These are phyloP conservation scores for Catharus minimus DNA, from an alignment of 2,113 vertebrate genomes.

Conservation along the genomic window DNA sequence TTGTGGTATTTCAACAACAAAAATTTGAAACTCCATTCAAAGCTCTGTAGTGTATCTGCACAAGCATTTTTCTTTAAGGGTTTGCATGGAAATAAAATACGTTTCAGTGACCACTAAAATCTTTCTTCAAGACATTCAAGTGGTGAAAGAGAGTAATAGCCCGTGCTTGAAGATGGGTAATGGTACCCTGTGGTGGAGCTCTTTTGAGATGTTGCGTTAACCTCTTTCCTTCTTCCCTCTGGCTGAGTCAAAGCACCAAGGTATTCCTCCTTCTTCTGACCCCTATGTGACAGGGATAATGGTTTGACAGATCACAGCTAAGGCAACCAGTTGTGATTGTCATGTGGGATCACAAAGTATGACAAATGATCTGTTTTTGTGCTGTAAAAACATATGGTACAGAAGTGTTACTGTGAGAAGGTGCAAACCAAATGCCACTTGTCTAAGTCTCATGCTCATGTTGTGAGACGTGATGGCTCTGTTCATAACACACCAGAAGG, in stretches of 20 bases:
- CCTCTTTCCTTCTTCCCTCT: neutral
- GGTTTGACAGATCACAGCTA: slow-evolving; percentile 4
- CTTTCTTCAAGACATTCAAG: neutral
- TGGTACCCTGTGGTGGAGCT: neutral
- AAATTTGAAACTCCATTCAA: neutral
- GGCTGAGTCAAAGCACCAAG: neutral
- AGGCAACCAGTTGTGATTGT: slow-evolving; percentile 8
- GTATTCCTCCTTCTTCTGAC: slow-evolving; percentile 14
- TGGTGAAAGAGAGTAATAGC: neutral
- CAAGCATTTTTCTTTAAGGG: neutral
- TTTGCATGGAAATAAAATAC: neutral
- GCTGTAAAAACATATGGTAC: neutral
- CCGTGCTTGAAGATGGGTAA: neutral
- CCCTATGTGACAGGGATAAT: neutral
- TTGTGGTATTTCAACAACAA: neutral
- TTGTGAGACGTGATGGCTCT: neutral
- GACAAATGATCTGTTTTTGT: neutral
- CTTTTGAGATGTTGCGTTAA: neutral
- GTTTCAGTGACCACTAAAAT: neutral
- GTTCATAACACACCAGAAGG: neutral
- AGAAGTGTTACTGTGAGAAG: neutral
- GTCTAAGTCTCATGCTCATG: neutral
- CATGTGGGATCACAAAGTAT: neutral
- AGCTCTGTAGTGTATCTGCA: neutral
- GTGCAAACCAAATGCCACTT: neutral